A percentile compares a stretch with the other conserved stretches of the same genome.
phyloP scores from a whole-genome alignment of 2,113 vertebrate species.

The Grammomys surdaster region DNA sequence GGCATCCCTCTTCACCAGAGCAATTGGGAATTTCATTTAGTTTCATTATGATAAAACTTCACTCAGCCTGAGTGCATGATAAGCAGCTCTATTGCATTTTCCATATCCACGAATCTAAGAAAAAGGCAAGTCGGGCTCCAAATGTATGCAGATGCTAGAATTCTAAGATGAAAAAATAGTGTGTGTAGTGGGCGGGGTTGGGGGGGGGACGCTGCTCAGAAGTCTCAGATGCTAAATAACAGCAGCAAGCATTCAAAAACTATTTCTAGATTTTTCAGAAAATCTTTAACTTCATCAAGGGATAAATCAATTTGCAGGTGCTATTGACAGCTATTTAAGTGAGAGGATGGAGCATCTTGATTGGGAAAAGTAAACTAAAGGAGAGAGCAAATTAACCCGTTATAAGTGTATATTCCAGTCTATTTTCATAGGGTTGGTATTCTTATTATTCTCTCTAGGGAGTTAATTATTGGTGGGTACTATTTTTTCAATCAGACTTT shows the following conservation, averaged over 20 bases:
- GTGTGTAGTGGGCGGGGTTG: neutral
- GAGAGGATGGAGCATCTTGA: constrained; percentile 79
- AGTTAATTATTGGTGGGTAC: constrained; percentile 30
- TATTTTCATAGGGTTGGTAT: constrained; percentile 53
- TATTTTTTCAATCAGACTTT: constrained; percentile 34
- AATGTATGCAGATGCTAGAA: constrained; percentile 66
- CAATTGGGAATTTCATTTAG: constrained; percentile 69
- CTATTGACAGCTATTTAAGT: constrained; percentile 85
- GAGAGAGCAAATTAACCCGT: constrained; percentile 63
- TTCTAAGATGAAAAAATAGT: constrained; percentile 58
- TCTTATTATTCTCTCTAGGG: constrained; percentile 42
- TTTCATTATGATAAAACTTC: constrained; percentile 67
- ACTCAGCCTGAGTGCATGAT: constrained; percentile 20
- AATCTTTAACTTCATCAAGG: constrained; percentile 87
- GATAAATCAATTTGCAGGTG: constrained; percentile 87
- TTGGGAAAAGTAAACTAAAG: constrained; percentile 83
- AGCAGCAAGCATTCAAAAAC: constrained; percentile 74
- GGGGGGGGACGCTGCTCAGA: neutral
- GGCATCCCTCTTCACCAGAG: constrained; percentile 10
- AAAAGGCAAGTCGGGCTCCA: constrained; percentile 35
- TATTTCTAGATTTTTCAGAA: constrained; percentile 83
- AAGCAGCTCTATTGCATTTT: constrained; percentile 50
- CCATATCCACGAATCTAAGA: constrained; percentile 1
- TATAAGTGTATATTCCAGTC: constrained; percentile 37
- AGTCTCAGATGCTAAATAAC: constrained; percentile 53